Base-by-base conservation (phyloP, 2,113 vertebrate genomes). In the Ivindomyrus marchei region DNA sequence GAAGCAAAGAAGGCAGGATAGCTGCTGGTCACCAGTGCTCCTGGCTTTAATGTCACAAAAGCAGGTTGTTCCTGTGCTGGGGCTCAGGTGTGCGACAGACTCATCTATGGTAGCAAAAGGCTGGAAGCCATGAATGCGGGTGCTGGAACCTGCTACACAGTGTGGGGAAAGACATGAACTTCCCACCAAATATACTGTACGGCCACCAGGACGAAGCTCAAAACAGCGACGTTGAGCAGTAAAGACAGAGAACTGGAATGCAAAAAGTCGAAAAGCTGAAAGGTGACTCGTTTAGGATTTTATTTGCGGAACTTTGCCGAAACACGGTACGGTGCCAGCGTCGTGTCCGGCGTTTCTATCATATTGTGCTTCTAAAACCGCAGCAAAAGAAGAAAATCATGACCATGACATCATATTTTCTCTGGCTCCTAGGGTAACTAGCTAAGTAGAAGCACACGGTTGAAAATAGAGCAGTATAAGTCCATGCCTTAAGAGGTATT, bases 341-440 rank as follows among this genome's bases (percentile, higher is more conserved):
- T 39, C 7, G 66, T 49, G 39, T 66, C 87, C 50, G 85, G 66
- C 89, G 53, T 89, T 90, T 90, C 84, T 56, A 39, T 70, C 47
- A 88, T 90, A 42, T 88, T 86, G 50, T 89, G 88, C 86, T 91
- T 90, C 77, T 90, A 85, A 66, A 91, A 66, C 89, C 90, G 77
- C 80, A 85, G 86, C 70, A 85, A 89, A 90, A 91, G 8, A 39
- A 90, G 36, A 80, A 90, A 31, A 85, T 45, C 77, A 87, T 88
- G 90, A 91, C 58, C 58, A 89, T 92, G 89, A 91, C 90, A 91
- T 91, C 85, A 90, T 92, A 66, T 89, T 89, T 90, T 88, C 46
- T 89, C 84, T 91, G 90, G 52, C 84, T 17, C 84, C 88, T 84
- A 91, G 87, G 42, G 89, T 56, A 80, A 85, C 47, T 89, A 80